phyloP scores from a whole-genome alignment of 2,797 vertebrate species.

The Alauda arvensis region DNA sequence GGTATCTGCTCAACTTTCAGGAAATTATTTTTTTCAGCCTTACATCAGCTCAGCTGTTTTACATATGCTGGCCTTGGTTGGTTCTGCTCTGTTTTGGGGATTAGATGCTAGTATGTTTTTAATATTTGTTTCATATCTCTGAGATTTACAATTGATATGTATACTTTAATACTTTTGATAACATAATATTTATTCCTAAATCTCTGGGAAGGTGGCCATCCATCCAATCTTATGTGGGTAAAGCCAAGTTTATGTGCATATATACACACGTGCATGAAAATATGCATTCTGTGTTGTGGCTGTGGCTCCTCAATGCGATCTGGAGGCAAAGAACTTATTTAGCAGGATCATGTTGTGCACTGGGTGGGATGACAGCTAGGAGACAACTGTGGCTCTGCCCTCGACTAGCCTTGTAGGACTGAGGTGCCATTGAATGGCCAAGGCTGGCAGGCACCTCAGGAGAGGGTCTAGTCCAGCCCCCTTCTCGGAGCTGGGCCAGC shows the following conservation, averaged over 20 bases:
- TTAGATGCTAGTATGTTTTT: background rate
- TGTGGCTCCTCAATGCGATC: rapidly evolving
- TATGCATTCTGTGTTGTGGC: background rate
- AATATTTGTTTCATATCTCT: conserved; percentile 13
- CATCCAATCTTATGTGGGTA: background rate
- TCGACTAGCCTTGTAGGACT: background rate
- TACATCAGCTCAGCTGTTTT: conserved; percentile 41
- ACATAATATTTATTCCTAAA: background rate
- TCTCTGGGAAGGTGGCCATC: background rate
- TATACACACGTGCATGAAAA: background rate
- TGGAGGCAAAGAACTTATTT: background rate
- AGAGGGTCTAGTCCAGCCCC: background rate
- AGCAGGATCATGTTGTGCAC: background rate
- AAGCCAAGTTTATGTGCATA: background rate
- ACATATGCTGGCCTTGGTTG: conserved; percentile 4
- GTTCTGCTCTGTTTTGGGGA: background rate
- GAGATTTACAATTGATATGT: background rate
- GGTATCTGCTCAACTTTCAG: background rate
- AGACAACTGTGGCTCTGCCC: background rate
- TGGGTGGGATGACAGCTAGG: rapidly evolving
- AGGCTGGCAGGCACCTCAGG: background rate
- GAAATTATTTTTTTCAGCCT: conserved; percentile 19
- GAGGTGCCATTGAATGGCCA: rapidly evolving
- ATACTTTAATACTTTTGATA: conserved; percentile 13
- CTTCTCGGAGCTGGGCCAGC: background rate